phyloP scores from a whole-genome alignment of 2,113 vertebrate species.

The Vicugna pacos region DNA sequence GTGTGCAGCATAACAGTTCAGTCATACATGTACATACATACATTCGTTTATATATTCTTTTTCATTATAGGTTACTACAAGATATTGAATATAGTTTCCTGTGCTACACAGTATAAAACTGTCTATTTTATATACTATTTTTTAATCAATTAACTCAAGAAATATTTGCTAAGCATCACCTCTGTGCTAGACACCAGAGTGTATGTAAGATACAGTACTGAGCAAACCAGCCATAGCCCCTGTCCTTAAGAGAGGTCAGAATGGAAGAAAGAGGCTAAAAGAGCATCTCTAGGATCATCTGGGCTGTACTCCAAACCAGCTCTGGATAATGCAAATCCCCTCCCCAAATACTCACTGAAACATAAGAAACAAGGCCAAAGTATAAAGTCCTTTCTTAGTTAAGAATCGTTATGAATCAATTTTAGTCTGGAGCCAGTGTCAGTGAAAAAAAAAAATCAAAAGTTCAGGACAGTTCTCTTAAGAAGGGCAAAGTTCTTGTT shows the following conservation, averaged over 20 bases:
- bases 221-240: background rate
- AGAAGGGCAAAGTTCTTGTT: constrained; percentile 47
- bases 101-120: too few species aligned
- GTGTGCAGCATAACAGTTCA: too few species aligned
- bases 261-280: background rate
- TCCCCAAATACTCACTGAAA: background rate
- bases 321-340: background rate
- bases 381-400: constrained; percentile 9
- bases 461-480: constrained; percentile 50
- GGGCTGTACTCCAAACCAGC: background rate
- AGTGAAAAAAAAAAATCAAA: constrained; percentile 41
- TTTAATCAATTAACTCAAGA: background rate
- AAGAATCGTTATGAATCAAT: constrained; percentile 72
- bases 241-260: background rate
- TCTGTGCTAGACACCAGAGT: background rate
- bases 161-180: background rate
- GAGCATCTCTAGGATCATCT: background rate
- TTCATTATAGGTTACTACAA: too few species aligned
- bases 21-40: too few species aligned
- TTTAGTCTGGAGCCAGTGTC: constrained; percentile 75
- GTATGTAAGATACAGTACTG: background rate
- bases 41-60: too few species aligned
- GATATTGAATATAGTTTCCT: too few species aligned
- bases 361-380: background rate
- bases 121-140: background rate